Percentiles rank a stretch among this genome's conserved stretches.
phyloP scores from a whole-genome alignment of 1,140 invertebrate genomes.

The Bombus confusus region DNA sequence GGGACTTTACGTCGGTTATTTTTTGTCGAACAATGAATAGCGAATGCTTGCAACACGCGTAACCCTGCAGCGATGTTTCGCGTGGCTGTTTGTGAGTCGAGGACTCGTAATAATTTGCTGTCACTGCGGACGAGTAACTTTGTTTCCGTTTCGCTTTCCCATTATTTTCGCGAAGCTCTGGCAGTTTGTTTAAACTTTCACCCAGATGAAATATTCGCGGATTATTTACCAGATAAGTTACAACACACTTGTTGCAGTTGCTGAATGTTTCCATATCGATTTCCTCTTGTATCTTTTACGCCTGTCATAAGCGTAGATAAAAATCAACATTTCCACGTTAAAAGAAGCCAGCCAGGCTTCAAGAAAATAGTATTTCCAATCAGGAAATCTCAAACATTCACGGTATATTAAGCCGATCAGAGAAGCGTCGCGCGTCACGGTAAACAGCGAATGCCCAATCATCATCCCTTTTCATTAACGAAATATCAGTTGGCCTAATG shows the following conservation, averaged over 20 bases:
- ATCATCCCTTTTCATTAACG: background rate
- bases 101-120: slow-evolving; percentile 23
- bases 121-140: slow-evolving; percentile 14
- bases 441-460: background rate
- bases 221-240: slow-evolving; percentile 1
- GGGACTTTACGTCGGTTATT: background rate
- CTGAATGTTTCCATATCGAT: background rate
- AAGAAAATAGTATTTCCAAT: background rate
- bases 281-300: background rate
- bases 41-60: background rate
- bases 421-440: background rate
- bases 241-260: background rate
- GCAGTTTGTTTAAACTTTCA: slow-evolving; percentile 1
- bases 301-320: background rate
- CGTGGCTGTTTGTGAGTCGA: slow-evolving; percentile 3
- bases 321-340: too few species aligned
- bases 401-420: background rate
- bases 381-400: background rate
- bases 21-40: background rate
- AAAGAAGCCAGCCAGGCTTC: background rate
- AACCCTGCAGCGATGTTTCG: background rate
- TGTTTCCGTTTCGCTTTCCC: background rate
- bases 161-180: slow-evolving; percentile 3
- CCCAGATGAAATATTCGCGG: background rate
- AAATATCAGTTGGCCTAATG: background rate